Evolutionary conservation across 2,113 vertebrate genomes (phyloP), one percentile per base, ranked within the genome.

Genomic region (Burhinus oedicnemus): DNA sequence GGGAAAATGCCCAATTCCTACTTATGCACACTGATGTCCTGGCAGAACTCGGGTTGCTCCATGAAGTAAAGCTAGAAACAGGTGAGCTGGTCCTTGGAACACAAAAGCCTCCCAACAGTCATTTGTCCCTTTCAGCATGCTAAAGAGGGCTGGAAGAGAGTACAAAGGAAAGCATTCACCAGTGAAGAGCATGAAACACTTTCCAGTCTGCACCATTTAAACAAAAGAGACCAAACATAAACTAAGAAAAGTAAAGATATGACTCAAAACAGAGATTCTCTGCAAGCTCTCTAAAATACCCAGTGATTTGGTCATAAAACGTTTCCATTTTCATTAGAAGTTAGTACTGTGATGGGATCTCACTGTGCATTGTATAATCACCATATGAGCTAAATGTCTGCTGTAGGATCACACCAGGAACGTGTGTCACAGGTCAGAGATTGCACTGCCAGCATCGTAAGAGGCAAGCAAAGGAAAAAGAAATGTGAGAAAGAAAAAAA

Each of bases 141-240:
- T 89, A 87, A 95, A 78, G 72, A 68, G 83, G 52, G 69, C 65
- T 95, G 65, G 60, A 61, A 74, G n/a, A 85, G 58, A 85, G 49
- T 34, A 96, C 62, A 97, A 97, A 95, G 58, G 76, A 89, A 72
- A 83, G 65, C 83, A 94, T 95, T 97, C 83, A 96, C 19, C 61
- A 92, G 69, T 40, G 70, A 85, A 91, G 75, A 87, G 64, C 79
- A 80, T n/a, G 62, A 60, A 96, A 95, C 45, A 47, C 78, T 89
- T 62, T 75, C 93, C 89, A 95, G 78, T 34, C 62, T 75, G 71
- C 78, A 90, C 70, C 44, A 40, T 15, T 93, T 36, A 47, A 91
- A 96, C 87, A 96, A 93, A 94, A 74, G 84, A 90, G 45, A 87
- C 78, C 72, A 72, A 96, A 94, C 58, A 89, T 32, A 78, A 91